phyloP scores from a whole-genome alignment of 2,797 vertebrate genomes.

The Darevskia mixta region DNA sequence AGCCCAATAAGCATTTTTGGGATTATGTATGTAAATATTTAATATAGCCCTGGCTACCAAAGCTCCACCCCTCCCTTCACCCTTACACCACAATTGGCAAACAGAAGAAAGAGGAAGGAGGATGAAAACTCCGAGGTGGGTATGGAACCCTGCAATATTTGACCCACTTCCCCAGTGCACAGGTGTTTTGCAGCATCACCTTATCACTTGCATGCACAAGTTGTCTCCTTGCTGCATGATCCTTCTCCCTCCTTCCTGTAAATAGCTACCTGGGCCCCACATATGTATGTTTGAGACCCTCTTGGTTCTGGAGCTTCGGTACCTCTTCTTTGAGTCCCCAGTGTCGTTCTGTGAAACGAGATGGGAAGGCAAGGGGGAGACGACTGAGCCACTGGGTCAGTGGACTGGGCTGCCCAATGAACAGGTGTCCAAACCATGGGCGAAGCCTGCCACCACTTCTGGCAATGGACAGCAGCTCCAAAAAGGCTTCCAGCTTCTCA shows the following conservation, averaged over 20 bases:
- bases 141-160: background rate
- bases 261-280: conserved; percentile 6
- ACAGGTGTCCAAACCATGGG: background rate
- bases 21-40: conserved; percentile 29
- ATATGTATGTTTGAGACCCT: background rate
- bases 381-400: background rate
- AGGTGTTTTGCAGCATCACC: background rate
- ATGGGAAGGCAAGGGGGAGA: background rate
- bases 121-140: background rate
- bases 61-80: background rate
- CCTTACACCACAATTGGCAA: background rate
- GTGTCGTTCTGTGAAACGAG: background rate
- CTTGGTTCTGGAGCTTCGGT: background rate
- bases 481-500: conserved; percentile 28
- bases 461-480: background rate
- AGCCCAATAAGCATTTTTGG: background rate
- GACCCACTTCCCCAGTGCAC: background rate
- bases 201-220: conserved; percentile 31
- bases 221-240: conserved; percentile 26
- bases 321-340: background rate
- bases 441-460: background rate
- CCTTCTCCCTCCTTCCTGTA: background rate
- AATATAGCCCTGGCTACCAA: background rate
- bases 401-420: background rate
- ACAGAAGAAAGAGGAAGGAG: conserved; percentile 6